Conservation (phyloP, 2,797 vertebrate species). For the Tragopan temminckii region DNA sequence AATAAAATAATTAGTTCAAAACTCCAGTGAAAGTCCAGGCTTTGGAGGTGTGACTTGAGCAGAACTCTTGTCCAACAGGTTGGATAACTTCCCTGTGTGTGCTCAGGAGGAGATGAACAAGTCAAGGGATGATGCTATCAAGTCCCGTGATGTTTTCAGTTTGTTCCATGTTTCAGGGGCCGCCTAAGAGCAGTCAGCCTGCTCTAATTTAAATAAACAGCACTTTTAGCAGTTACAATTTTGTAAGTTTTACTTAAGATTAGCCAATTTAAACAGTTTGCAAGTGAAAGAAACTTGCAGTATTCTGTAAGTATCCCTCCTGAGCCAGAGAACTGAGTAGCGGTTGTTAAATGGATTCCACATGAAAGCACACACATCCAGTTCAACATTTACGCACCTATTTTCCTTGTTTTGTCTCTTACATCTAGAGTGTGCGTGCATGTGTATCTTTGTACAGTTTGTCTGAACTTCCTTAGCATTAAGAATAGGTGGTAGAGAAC, state of each 20-base stretch:
- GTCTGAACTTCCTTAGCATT: background rate
- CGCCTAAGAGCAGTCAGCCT: background rate
- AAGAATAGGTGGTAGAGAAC: slow-evolving; percentile 12
- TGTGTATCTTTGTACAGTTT: background rate
- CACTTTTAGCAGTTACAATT: background rate
- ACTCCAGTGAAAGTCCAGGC: background rate
- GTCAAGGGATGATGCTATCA: rapidly evolving
- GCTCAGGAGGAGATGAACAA: background rate
- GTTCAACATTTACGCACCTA: background rate
- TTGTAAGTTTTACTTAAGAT: slow-evolving; percentile 25
- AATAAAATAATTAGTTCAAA: background rate
- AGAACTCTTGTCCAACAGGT: background rate
- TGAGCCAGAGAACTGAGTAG: background rate
- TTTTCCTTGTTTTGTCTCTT: slow-evolving; percentile 19
- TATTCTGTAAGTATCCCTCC: background rate
- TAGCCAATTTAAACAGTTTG: slow-evolving; percentile 9
- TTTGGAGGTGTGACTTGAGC: background rate
- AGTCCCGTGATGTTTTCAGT: background rate
- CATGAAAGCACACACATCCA: too few species aligned
- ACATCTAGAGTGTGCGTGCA: background rate
- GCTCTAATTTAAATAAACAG: background rate
- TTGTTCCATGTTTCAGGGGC: background rate
- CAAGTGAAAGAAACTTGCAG: background rate
- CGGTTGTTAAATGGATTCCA: too few species aligned
- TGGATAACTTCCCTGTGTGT: background rate